phyloP scores from a whole-genome alignment of 2,113 vertebrate genomes.

The Myxocyprinus asiaticus region DNA sequence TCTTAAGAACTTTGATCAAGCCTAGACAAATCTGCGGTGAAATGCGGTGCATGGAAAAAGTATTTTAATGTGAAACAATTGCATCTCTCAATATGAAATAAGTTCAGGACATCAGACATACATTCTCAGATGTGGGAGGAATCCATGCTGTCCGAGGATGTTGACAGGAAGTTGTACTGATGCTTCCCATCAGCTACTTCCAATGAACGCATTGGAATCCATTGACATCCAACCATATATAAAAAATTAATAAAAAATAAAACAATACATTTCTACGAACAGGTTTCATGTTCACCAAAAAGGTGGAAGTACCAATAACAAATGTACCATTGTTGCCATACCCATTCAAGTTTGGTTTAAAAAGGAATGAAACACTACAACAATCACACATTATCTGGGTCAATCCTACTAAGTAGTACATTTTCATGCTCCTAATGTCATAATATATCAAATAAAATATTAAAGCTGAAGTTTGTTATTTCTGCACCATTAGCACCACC shows the following conservation, averaged over 20 bases:
- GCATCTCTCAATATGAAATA: neutral
- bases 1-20: constrained; percentile 20
- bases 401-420: too few species aligned
- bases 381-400: too few species aligned
- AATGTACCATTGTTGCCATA: neutral
- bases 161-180: constrained; percentile 3
- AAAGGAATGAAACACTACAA: too few species aligned
- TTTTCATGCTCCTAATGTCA: too few species aligned
- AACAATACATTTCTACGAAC: constrained; percentile 6
- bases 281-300: constrained; percentile 9
- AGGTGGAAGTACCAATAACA: neutral
- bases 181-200: constrained; percentile 2
- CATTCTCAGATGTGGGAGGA: neutral
- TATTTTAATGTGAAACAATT: neutral
- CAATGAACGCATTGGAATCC: neutral
- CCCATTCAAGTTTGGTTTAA: neutral
- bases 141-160: neutral
- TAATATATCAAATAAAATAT: too few species aligned
- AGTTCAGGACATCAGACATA: neutral
- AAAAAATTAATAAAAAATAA: too few species aligned
- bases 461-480: too few species aligned
- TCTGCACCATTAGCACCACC: too few species aligned
- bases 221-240: too few species aligned
- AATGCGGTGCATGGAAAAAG: neutral
- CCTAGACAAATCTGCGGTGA: constrained; percentile 1